Conservation (phyloP, 2,797 vertebrate species). For the Pitangus sulphuratus region DNA sequence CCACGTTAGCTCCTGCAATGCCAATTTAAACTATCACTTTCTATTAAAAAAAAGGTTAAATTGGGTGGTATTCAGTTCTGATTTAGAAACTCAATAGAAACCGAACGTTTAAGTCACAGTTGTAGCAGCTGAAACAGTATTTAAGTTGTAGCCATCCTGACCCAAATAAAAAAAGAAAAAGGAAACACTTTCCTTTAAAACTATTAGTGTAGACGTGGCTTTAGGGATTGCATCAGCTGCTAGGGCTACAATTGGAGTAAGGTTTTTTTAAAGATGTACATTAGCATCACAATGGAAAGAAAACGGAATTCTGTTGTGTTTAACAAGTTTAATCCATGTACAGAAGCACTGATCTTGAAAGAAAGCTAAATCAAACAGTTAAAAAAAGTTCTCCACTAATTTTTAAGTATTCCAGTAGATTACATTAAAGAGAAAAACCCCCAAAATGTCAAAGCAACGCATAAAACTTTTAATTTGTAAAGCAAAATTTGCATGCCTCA, state of each 20-base stretch:
- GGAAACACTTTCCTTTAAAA: conserved; percentile 41
- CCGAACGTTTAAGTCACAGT: conserved; percentile 49
- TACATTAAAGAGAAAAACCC: neutral
- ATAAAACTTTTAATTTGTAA: neutral
- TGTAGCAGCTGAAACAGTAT: conserved; percentile 63
- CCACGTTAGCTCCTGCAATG: conserved; percentile 58
- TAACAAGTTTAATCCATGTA: neutral
- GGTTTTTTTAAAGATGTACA: neutral
- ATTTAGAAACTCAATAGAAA: conserved; percentile 67
- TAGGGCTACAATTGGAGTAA: neutral
- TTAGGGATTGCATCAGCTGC: conserved; percentile 58
- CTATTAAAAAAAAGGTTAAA: conserved; percentile 17
- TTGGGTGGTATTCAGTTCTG: conserved; percentile 49
- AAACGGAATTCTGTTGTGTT: neutral
- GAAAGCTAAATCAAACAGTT: neutral
- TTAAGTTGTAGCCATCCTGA: conserved; percentile 48
- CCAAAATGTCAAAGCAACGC: rapidly evolving
- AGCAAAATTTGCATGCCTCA: neutral
- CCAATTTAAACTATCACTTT: conserved; percentile 74
- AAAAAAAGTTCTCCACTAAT: neutral
- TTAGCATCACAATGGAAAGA: neutral
- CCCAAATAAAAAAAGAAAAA: conserved; percentile 44
- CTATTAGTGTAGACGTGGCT: conserved; percentile 43
- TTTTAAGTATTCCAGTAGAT: neutral
- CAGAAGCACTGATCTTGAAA: neutral